Evolutionary conservation across 2,797 vertebrate species (phyloP).

Genomic region (Hafferia zeledoni): DNA sequence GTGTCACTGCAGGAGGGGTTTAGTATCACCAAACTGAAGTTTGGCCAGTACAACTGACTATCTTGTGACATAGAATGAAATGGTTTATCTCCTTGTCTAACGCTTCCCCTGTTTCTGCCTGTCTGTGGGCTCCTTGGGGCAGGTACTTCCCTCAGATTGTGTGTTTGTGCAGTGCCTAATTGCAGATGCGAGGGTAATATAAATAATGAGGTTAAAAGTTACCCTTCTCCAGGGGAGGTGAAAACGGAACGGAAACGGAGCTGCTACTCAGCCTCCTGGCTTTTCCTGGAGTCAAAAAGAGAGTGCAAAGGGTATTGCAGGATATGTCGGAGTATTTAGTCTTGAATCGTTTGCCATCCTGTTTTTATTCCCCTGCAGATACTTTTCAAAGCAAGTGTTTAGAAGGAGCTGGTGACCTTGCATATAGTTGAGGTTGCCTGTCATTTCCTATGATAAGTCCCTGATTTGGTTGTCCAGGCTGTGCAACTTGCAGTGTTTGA

Average conservation of each 20-base stretch:
- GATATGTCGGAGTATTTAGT: constrained; percentile 14
- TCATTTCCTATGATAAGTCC: constrained; percentile 28
- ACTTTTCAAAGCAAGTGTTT: constrained; percentile 47
- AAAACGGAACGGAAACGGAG: constrained; percentile 27
- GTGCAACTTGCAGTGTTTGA: not conserved
- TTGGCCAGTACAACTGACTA: fast-evolving
- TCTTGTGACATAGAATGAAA: fast-evolving
- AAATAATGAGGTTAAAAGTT: constrained; percentile 59
- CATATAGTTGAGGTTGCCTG: not conserved
- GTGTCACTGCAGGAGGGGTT: not conserved
- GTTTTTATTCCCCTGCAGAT: constrained; percentile 45
- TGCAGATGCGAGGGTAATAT: constrained; percentile 13
- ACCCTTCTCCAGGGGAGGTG: constrained; percentile 18
- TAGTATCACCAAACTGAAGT: not conserved
- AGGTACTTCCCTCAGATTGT: not conserved
- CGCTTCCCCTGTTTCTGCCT: not conserved
- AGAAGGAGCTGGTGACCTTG: not conserved
- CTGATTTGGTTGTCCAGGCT: not conserved
- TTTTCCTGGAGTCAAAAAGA: constrained; percentile 49
- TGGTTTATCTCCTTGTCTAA: not conserved
- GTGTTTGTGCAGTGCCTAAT: not conserved
- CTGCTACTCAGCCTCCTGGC: not conserved
- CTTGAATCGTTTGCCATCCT: constrained; percentile 42
- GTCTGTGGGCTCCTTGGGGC: not conserved
- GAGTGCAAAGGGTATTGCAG: constrained; percentile 58